A percentile compares a stretch with the other conserved stretches of the same genome.
Evolutionary conservation across 2,797 vertebrate species (phyloP).

Genomic region (Apogon hyalosoma): DNA sequence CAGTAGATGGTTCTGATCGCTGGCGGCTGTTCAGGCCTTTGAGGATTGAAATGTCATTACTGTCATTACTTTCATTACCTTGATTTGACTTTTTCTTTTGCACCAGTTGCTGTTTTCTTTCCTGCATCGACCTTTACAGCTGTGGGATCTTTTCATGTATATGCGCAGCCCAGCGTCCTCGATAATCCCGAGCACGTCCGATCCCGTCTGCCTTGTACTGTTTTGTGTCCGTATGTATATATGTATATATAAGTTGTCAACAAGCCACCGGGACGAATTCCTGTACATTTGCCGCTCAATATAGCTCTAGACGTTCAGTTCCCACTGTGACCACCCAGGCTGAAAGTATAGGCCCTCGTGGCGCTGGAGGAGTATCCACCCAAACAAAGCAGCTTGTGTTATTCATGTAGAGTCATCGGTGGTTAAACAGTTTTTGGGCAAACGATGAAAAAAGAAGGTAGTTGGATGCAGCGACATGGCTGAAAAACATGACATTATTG

Average conservation of each 20-base stretch:
- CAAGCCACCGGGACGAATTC: constrained; percentile 38
- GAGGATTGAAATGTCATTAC: no score
- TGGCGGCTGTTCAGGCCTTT: no score
- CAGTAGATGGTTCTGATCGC: no score
- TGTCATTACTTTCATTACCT: no score
- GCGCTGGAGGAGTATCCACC: neutral
- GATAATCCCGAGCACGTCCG: constrained; percentile 7
- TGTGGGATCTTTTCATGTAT: no score
- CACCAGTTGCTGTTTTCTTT: no score
- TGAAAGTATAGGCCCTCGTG: neutral
- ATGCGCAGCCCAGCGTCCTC: constrained; percentile 8
- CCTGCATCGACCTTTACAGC: no score
- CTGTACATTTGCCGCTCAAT: constrained; percentile 40
- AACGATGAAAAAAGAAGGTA: no score
- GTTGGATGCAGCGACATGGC: neutral
- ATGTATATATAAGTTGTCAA: constrained; percentile 55
- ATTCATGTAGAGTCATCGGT: neutral
- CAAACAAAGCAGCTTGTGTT: neutral
- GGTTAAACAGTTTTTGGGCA: neutral
- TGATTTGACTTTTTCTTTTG: no score
- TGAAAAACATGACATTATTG: no score
- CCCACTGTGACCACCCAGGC: constrained; percentile 47
- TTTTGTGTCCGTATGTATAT: constrained; percentile 23
- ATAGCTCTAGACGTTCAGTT: constrained; percentile 26
- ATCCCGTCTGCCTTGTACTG: constrained; percentile 31